Conservation (phyloP, 2,113 vertebrate species). For the Cebidichthys violaceus region DNA sequence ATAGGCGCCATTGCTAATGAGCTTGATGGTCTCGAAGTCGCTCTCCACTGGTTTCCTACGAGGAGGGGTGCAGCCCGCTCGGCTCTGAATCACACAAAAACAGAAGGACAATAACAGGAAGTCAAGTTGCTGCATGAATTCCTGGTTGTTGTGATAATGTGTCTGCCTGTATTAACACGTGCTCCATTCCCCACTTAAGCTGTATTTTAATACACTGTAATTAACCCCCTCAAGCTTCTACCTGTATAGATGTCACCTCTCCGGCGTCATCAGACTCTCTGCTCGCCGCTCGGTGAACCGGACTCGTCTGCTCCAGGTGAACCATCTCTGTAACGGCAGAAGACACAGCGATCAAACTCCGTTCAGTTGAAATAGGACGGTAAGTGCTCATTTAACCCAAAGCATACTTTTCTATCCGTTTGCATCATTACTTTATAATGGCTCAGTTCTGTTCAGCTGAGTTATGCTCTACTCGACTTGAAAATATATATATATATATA, state of each 20-base stretch:
- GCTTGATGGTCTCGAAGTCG: slow-evolving; percentile 95
- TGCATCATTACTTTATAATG: neutral
- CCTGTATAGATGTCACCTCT: slow-evolving; percentile 83
- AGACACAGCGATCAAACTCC: slow-evolving; percentile 19
- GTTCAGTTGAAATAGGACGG: neutral
- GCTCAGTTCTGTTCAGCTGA: neutral
- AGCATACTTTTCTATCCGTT: neutral
- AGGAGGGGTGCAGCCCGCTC: slow-evolving; percentile 73
- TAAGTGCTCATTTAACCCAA: neutral
- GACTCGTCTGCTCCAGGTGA: slow-evolving; percentile 87
- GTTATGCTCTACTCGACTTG: neutral
- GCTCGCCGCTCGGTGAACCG: slow-evolving; percentile 76
- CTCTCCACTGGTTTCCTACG: slow-evolving; percentile 92
- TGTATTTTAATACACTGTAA: neutral
- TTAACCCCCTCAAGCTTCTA: slow-evolving; percentile 17
- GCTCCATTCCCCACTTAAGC: neutral
- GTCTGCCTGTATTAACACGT: neutral
- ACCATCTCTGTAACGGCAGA: slow-evolving; percentile 86
- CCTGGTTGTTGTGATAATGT: neutral
- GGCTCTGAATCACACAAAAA: slow-evolving; percentile 75
- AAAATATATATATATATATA: too few relatives aligned
- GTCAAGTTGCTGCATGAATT: neutral
- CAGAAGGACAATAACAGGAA: slow-evolving; percentile 30
- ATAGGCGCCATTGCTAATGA: slow-evolving; percentile 96
- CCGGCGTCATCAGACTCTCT: slow-evolving; percentile 82